Base-by-base conservation (phyloP, 2,113 vertebrate species). In the Grammomys surdaster region DNA sequence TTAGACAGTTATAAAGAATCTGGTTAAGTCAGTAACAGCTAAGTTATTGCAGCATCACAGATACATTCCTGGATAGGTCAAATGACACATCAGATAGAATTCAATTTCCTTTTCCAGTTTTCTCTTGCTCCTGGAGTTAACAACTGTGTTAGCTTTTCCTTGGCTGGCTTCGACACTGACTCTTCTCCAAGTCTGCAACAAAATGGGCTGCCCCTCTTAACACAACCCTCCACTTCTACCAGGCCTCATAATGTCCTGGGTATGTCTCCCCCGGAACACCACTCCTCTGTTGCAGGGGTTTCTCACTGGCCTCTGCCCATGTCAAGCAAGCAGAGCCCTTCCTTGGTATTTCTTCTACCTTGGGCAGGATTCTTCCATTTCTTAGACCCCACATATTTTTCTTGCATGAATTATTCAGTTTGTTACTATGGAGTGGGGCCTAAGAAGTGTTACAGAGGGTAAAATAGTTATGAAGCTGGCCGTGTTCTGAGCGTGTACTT, bases 21-120 rank as follows among this genome's bases (percentile, higher is more conserved):
- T 70, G 17, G 33, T 89, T 86, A 91, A 90, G 73, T 69, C 7
- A 22, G 43, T 70, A 60, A 92, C 43, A 67, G 82, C 88, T 70
- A 85, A 75, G 88, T 85, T 20, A 72, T 40, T 76, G 36, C 2
- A 46, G 12, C 4, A 14, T 28, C 54, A 17, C 51, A 76, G 72
- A n/a, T 77, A 67, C 12, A 67, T 28, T 77, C 95, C 65, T 48
- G 14, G 14, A 5, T 56, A 40, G 90, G 65, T 77, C 72, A 90
- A 51, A 1, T 51, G 65, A 56, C 46, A 28, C 5, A 12, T 67
- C 85, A 81, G 51, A 17, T 40, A 54, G 46, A 7, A 65, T 80
- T 91, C 65, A 0, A 63, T 48, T 56, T 63, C 33, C 20, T 65
- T 89, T 73, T 51, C 63, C 7, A 81, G 33, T 40, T 26, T 82